These are phyloP conservation scores for Acanthosepion esculentum DNA, from an alignment of 2,888 invertebrate species.

Conservation along the genomic window DNA sequence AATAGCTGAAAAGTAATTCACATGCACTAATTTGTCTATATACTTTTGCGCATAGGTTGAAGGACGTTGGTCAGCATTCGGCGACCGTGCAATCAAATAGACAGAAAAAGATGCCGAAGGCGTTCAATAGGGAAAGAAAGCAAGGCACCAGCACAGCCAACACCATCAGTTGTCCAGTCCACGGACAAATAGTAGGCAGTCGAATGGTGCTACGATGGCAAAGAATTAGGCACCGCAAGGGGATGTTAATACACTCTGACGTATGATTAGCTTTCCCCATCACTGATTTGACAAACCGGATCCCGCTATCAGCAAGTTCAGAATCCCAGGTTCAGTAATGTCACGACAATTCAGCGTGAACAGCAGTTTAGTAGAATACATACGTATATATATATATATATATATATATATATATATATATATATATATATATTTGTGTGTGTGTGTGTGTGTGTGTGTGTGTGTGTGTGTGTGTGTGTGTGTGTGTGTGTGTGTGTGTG, in stretches of 20 bases:
- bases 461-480: too few species aligned
- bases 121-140: neutral
- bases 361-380: neutral
- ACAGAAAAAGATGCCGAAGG: neutral
- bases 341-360: neutral
- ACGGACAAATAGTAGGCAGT: neutral
- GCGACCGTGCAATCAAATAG: neutral
- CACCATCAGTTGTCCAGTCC: neutral
- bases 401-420: neutral
- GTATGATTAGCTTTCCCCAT: neutral
- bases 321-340: neutral
- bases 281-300: neutral
- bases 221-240: neutral
- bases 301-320: neutral
- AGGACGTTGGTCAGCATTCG: neutral
- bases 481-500: too few species aligned
- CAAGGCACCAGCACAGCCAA: neutral
- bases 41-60: neutral
- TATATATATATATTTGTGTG: too few species aligned
- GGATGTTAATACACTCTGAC: neutral
- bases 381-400: neutral
- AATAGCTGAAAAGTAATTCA: too few species aligned
- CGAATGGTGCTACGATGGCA: neutral
- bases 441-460: too few species aligned
- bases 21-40: too few species aligned